A percentile compares a stretch with the other conserved stretches of the same genome.
Evolutionary conservation across 2,888 invertebrate species (phyloP).

Genomic region (Drosophila tripunctata): DNA sequence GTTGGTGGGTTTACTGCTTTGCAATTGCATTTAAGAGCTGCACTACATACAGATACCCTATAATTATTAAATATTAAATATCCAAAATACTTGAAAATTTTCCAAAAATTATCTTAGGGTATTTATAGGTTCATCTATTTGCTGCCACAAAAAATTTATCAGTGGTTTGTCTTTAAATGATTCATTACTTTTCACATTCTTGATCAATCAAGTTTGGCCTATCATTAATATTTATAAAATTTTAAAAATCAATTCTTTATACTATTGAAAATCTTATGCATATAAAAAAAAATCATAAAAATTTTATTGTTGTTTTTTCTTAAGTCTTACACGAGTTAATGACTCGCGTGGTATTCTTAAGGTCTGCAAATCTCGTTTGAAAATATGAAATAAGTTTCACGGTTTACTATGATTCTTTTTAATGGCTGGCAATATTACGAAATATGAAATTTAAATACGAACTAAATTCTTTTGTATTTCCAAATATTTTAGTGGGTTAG

Average conservation of each 20-base stretch:
- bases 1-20: conserved; percentile 22
- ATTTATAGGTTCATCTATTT: not conserved
- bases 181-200: conserved; percentile 4
- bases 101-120: not conserved
- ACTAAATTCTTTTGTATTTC: not conserved
- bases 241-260: too few relatives aligned
- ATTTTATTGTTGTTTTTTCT: not conserved
- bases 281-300: too few relatives aligned
- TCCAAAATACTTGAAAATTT: not conserved
- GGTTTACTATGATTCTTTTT: not conserved
- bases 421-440: not conserved
- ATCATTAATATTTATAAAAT: too few relatives aligned
- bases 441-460: conserved; percentile 2
- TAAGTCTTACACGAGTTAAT: not conserved
- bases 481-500: not conserved
- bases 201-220: too few relatives aligned
- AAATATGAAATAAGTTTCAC: not conserved
- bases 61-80: not conserved
- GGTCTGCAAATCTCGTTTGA: not conserved
- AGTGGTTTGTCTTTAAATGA: conserved; percentile 5
- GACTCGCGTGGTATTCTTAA: not conserved
- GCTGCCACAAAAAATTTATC: not conserved
- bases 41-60: conserved; percentile 15
- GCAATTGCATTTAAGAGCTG: not conserved
- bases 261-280: too few relatives aligned